Evolutionary conservation across 1,140 invertebrate species (phyloP).

Genomic region (Lucilia cuprina): DNA sequence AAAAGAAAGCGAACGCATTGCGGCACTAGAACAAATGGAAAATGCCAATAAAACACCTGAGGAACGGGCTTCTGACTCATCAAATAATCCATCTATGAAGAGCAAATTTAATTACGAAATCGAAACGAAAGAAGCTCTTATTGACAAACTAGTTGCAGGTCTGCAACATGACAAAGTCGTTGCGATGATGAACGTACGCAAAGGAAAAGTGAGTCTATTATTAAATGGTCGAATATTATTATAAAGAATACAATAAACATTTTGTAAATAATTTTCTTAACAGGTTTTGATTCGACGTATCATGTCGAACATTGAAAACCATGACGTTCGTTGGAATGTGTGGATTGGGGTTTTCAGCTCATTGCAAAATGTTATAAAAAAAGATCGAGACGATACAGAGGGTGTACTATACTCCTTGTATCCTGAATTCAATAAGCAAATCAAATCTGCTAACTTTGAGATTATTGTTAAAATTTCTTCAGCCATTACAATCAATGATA

Average conservation of each 20-base stretch:
- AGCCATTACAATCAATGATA: slow-evolving; percentile 53
- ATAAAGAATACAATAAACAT: not conserved
- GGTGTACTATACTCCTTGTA: slow-evolving; percentile 64
- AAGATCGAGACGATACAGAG: slow-evolving; percentile 65
- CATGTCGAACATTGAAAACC: slow-evolving; percentile 65
- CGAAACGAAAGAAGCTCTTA: slow-evolving; percentile 62
- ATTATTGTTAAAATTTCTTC: slow-evolving; percentile 52
- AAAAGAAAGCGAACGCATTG: slow-evolving; percentile 67
- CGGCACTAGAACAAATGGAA: slow-evolving; percentile 64
- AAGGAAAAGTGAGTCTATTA: slow-evolving; percentile 71
- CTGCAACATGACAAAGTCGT: slow-evolving; percentile 71
- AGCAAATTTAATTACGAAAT: slow-evolving; percentile 59
- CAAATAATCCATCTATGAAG: slow-evolving; percentile 57
- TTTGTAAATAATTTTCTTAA: slow-evolving; percentile 11
- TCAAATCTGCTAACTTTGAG: slow-evolving; percentile 57
- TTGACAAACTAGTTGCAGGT: slow-evolving; percentile 70
- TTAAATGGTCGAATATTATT: slow-evolving; percentile 69
- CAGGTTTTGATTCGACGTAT: slow-evolving; percentile 69
- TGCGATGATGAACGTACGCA: slow-evolving; percentile 74
- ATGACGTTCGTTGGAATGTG: slow-evolving; percentile 63
- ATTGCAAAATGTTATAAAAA: slow-evolving; percentile 62
- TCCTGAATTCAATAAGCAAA: slow-evolving; percentile 66
- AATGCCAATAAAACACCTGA: slow-evolving; percentile 55
- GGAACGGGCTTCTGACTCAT: slow-evolving; percentile 57
- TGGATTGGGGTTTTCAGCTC: slow-evolving; percentile 66